Base-by-base conservation (phyloP, 2,888 invertebrate genomes). In the Agonopterix arenella region DNA sequence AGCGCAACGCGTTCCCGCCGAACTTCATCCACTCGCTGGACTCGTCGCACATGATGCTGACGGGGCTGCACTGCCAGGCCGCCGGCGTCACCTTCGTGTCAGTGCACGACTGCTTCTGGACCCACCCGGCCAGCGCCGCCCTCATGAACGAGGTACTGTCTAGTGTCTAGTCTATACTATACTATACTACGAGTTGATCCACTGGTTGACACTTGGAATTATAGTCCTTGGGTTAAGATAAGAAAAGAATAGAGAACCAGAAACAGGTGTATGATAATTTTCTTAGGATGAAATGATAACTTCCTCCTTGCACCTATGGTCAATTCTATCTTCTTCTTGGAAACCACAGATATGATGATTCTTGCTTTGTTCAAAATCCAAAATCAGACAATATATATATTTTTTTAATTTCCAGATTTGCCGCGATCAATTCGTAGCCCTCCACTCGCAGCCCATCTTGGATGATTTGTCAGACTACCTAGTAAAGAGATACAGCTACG, bases 71-170 rank as follows among this genome's bases (percentile, higher is more conserved):
- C 81, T 96, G 97, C 70, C 95, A 95, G 80, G 91, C 94, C 36
- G 89, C 89, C 5, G 97, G 94, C 1, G 90, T 98, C 49, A 95
- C 96, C 44, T 99, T 97, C 89, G 96, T 97, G 5, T 98, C 99
- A 0, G 98, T 99, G 16, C 99, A 99, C 83, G 99, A 99, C 84
- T 99, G 99, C 78, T 99, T 94, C 90, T 99, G 99, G 99, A 99
- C 99, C 1, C 99, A 99, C 83, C 94, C 99, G 0, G 91, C 91
- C 60, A 93, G 94, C 37, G 96, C 98, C 43, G 93, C 95, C 52
- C 82, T 89, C 45, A 96, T 99, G 97, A 99, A 97, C 80, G 91
- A 93, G 91, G 96, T 96, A 40, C 40, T 40, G 9, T n/a, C 40
- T 40, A 40, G 10, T 40, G 40, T 40, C 28, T 28, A 28, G 28